phyloP scores from a whole-genome alignment of 2,113 vertebrate species.

The Sylvilagus bachmani region DNA sequence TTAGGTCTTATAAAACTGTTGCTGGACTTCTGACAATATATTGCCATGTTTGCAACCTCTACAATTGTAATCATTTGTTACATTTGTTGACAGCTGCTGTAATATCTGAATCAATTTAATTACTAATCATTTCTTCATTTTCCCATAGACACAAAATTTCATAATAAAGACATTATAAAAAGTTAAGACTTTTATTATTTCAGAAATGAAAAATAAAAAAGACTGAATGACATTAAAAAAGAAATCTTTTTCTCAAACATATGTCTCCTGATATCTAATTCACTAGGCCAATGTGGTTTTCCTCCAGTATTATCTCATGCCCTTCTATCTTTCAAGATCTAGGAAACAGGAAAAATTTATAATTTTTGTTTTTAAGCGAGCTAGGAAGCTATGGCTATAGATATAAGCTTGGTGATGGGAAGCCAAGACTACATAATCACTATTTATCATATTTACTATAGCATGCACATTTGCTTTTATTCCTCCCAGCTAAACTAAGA shows the following conservation, averaged over 20 bases:
- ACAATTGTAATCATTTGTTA: not conserved
- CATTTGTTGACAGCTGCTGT: not conserved
- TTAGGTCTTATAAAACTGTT: not conserved
- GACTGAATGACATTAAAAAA: not conserved
- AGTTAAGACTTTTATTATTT: slow-evolving; percentile 33
- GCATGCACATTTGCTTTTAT: not conserved
- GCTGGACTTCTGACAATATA: not conserved
- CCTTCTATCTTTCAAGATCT: not conserved
- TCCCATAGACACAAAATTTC: slow-evolving; percentile 1
- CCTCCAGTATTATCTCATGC: not conserved
- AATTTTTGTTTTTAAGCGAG: slow-evolving; percentile 18
- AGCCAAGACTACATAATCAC: not conserved
- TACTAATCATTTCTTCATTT: not conserved
- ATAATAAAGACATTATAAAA: not conserved
- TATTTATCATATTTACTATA: not conserved
- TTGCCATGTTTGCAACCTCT: not conserved
- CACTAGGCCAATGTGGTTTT: not conserved
- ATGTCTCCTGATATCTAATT: not conserved
- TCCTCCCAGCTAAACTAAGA: not conserved
- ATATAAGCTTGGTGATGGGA: not conserved
- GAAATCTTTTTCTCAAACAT: not conserved
- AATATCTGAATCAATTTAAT: not conserved
- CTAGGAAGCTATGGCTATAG: slow-evolving; percentile 32
- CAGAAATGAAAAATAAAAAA: not conserved
- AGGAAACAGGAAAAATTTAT: not conserved